A percentile compares a stretch with the other conserved stretches of the same genome.
These are phyloP conservation scores for Homalodisca vitripennis DNA, from an alignment of 1,140 invertebrate genomes.

Conservation along the genomic window DNA sequence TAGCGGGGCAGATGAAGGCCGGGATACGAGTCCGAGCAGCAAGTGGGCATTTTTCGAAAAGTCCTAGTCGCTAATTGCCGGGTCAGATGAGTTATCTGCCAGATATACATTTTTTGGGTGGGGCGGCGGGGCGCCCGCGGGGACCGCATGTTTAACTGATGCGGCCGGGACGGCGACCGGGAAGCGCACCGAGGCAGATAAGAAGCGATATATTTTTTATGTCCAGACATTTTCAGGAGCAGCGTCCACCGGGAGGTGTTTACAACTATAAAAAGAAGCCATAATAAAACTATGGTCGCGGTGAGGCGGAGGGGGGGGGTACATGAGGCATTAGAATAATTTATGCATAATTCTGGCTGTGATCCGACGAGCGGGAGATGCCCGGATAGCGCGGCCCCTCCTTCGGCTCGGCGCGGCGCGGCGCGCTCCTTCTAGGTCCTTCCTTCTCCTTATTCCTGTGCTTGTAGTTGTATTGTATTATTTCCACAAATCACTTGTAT, in stretches of 20 bases:
- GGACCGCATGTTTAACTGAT: background rate
- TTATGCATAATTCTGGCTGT: conserved; percentile 9
- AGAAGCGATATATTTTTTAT: background rate
- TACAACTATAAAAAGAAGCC: conserved; percentile 9
- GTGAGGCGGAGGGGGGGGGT: too few species aligned
- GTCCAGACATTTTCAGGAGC: background rate
- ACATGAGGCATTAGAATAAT: conserved; percentile 14
- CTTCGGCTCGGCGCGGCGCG: too few species aligned
- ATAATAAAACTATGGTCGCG: conserved; percentile 4
- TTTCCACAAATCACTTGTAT: too few species aligned
- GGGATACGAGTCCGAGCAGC: background rate
- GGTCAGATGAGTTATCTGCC: conserved; percentile 1
- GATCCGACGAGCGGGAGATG: background rate
- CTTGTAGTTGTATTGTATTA: too few species aligned
- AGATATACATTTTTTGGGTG: conserved; percentile 7
- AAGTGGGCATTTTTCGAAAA: conserved; percentile 7
- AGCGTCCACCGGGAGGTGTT: background rate
- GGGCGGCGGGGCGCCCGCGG: background rate
- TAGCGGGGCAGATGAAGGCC: too few species aligned
- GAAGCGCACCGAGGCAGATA: conserved; percentile 4
- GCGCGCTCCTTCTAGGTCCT: too few species aligned
- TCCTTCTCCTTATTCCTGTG: too few species aligned
- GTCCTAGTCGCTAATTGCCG: background rate
- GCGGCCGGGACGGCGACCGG: too few species aligned
- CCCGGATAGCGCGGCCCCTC: too few species aligned